Conservation (phyloP, 2,113 vertebrate species). For the Gallinago undulata region DNA sequence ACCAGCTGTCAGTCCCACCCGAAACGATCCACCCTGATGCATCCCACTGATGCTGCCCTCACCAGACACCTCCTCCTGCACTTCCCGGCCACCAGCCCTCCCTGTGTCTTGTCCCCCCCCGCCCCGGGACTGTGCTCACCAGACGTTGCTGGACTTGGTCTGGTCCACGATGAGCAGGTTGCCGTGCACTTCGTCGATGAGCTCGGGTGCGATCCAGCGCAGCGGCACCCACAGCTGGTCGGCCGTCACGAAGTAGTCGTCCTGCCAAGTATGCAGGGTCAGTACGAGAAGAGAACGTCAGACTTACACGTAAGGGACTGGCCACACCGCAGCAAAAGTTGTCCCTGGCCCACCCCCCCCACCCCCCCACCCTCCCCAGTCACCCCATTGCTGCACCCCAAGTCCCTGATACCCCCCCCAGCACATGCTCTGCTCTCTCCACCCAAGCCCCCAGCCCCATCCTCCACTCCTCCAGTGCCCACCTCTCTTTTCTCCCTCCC, state of each 20-base stretch:
- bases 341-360: accelerated
- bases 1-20: neutral
- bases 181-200: slow-evolving; percentile 92
- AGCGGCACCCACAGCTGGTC: slow-evolving; percentile 93
- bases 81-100: neutral
- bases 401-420: accelerated
- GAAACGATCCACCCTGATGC: accelerated
- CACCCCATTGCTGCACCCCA: neutral
- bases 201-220: slow-evolving; percentile 96
- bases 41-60: neutral
- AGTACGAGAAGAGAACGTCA: slow-evolving; percentile 66
- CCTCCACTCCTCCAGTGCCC: neutral
- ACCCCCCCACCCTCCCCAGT: neutral
- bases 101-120: no score
- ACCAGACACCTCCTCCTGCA: neutral
- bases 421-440: neutral
- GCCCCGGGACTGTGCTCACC: slow-evolving; percentile 69
- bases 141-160: slow-evolving; percentile 93
- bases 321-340: neutral
- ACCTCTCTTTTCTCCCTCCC: neutral
- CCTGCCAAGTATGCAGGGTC: slow-evolving; percentile 78
- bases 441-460: neutral
- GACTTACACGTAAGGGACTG: slow-evolving; percentile 1
- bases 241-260: slow-evolving; percentile 92
- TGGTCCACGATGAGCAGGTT: slow-evolving; percentile 92